Evolutionary conservation across 2,888 invertebrate genomes (phyloP), one percentile per base, ranked within the genome.

Genomic region (Epicampocera succincta): DNA sequence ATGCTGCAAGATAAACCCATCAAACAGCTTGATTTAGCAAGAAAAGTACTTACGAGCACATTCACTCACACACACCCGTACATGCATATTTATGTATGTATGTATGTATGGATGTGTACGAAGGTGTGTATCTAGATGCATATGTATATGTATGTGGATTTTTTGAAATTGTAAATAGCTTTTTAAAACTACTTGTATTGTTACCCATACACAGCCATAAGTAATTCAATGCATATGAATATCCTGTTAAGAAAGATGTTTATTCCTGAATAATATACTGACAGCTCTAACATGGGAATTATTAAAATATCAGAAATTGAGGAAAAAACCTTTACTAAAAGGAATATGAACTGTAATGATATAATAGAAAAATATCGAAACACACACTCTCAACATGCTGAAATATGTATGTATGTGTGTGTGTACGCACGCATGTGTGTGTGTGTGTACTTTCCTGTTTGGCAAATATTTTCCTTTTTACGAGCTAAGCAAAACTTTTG

Each of bases 271-370:
- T 81, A 84, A 73, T 61, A 79, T 42, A 74, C 72, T 69, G 81
- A 79, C 81, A 85, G 73, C 85, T 83, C 80, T 84, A 86, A 85
- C 87, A 85, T 85, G 85, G 87, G 85, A 87, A 88, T 88, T 87
- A 87, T 87, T 87, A 86, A 87, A 75, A 74, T 80, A 65, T 82
- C 65, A 77, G 25, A 50, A 58, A 40, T 48, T n/a, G 15, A n/a
- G 11, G 54, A 46, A 21, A 21, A 17, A 4, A 25, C 25, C 12
- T 9, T 44, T 25, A 19, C 12, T 50, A 48, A 40, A 38, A n/a
- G 3, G 11, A 17, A 29, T 48, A 44, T 17, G 11, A 74, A 48
- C n/a, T 40, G 42, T 60, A 8, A 21, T 60, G 9, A 6, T 44
- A 40, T 40, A 60, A 29, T n/a, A 60, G 48, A 13, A 58, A 48